Evolutionary conservation across 2,888 invertebrate species (phyloP), one percentile per base, ranked within the genome.

Genomic region (Xanthia icteritia): DNA sequence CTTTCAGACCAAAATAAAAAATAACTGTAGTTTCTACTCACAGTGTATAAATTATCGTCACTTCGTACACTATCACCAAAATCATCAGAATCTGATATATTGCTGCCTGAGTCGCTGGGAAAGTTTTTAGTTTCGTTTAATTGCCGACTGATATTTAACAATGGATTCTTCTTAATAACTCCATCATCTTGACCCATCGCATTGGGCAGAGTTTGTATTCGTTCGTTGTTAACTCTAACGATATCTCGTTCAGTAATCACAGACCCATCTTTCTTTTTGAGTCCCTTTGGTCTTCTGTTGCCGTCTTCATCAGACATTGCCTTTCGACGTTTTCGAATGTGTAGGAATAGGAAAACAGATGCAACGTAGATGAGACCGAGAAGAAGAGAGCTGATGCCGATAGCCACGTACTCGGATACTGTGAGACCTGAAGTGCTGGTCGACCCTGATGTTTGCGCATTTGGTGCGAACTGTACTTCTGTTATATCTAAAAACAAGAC

Each of bases 301-400:
- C 96, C 93, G 91, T 95, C 92, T 94, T 97, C 94, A 92, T 97
- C 92, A 82, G 97, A 93, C 86, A 96, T 92, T 86, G 91, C 96
- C 91, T 92, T 95, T 86, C 97, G 97, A 61, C 97, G 97, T 93
- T 97, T 98, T 89, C 98, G 97, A 84, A 98, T 97, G 92, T 98
- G 98, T 66, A 99, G 93, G 91, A 98, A 99, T 23, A 99, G 97
- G 81, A 98, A 98, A 39, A 99, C 98, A 9, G 98, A 98, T 0
- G 98, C 98, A 31, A 99, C 98, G 93, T 99, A 99, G 88, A 99
- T 98, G 54, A 99, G 97, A 0, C 98, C 98, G n/a, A 99, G 96
- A n/a, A 99, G 96, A 31, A 99, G 96, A 31, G 98, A 98, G 89
- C 98, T 98, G 67, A 98, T 97, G 51, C 98, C 99, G 77, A 99